Evolutionary conservation across 2,797 vertebrate genomes (phyloP).

Genomic region (Gobio occitaniae): DNA sequence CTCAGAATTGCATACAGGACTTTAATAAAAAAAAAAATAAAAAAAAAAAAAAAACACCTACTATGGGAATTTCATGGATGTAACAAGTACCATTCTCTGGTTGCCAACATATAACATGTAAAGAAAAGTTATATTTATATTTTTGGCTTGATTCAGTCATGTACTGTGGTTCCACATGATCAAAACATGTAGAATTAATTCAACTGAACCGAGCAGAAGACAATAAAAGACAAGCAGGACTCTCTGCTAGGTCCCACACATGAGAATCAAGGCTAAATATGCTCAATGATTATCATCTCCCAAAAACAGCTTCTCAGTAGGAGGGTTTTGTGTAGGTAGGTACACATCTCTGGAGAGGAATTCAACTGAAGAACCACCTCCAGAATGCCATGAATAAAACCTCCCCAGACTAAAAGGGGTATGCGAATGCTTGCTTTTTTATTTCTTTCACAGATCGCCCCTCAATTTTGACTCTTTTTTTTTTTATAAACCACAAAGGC

Average conservation of each 20-base stretch:
- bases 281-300: background rate
- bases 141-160: background rate
- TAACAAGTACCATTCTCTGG: background rate
- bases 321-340: constrained; percentile 46
- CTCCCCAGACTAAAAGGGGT: constrained; percentile 6
- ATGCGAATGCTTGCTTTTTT: background rate
- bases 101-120: background rate
- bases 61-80: background rate
- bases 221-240: background rate
- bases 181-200: background rate
- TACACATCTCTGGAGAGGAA: constrained; percentile 34
- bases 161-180: background rate
- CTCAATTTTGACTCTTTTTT: background rate
- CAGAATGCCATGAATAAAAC: constrained; percentile 25
- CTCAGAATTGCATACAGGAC: no score
- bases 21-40: background rate
- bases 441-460: background rate
- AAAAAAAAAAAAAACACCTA: background rate
- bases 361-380: constrained; percentile 34
- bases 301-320: constrained; percentile 28
- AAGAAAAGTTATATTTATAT: no score
- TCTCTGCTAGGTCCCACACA: background rate
- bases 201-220: background rate
- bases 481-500: constrained; percentile 1
- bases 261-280: constrained; percentile 36